Evolutionary conservation across 2,797 vertebrate species (phyloP).

Genomic region (Varecia variegata): DNA sequence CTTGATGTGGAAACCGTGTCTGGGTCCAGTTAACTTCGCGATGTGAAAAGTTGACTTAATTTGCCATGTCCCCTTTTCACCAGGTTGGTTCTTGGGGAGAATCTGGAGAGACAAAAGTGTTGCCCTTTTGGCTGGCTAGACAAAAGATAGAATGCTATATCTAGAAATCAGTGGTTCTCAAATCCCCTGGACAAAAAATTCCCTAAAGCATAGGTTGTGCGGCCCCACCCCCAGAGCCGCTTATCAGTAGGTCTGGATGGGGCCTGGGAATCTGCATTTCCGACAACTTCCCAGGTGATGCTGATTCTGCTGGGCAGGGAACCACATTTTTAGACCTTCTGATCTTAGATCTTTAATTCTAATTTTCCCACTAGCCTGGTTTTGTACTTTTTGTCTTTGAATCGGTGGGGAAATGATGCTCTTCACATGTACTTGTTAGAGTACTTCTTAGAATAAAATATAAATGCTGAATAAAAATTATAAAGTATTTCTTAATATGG

Average conservation of each 20-base stretch:
- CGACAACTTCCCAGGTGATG: neutral
- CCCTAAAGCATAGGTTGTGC: neutral
- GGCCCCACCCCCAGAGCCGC: neutral
- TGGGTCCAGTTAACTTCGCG: neutral
- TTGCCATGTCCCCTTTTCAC: neutral
- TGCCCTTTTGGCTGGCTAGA: neutral
- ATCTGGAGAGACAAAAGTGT: neutral
- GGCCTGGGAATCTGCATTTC: neutral
- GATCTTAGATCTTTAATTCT: neutral
- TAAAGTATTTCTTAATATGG: neutral
- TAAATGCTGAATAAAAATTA: neutral
- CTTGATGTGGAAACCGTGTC: neutral
- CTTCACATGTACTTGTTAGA: neutral
- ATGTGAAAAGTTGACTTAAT: neutral
- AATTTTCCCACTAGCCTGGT: neutral
- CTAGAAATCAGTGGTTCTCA: neutral
- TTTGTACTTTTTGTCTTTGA: neutral
- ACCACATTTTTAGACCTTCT: neutral
- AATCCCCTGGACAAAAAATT: neutral
- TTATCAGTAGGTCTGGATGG: neutral
- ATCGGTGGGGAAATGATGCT: neutral
- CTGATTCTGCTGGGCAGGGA: neutral
- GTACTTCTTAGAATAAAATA: neutral
- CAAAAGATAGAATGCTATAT: neutral
- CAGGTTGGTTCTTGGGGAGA: neutral